Evolutionary conservation across 2,888 invertebrate genomes (phyloP), one percentile per base, ranked within the genome.

Genomic region (Tanytarsus gracilentus): DNA sequence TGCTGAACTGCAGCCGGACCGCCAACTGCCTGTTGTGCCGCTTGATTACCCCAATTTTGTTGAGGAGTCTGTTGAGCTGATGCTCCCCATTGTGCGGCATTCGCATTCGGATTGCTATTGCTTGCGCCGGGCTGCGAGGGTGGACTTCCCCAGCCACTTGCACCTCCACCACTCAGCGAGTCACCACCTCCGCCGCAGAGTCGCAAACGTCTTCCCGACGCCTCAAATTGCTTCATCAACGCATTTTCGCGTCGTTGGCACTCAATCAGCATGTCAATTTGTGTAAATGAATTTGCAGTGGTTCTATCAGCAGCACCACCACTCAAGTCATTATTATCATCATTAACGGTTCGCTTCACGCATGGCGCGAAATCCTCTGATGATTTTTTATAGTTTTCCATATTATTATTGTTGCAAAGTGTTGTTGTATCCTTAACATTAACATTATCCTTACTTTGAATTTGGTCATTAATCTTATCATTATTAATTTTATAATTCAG

Each of bases 161-260:
- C 83, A 65, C 77, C n/a, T n/a, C n/a, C n/a, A 78, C 82, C 83
- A 71, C 85, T 88, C 68, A 88, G 79, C 48, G 88, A 86, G 74
- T 84, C 87, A 73, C 89, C 89, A 62, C 88, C 88, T 55, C 89
- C 89, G 61, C 88, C 88, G 63, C 81, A 77, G 63, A 89, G 78
- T 64, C 85, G 79, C 67, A 86, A 73, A 48, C 75, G 76, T 49
- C 83, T 82, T 83, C 83, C 84, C 64, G 72, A 72, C 68, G 76
- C 73, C 63, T 72, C 68, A 63, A 62, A 26, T 21, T 49, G 62
- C 62, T 74, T 63, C 72, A 65, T 61, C 56, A 62, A 36, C 51
- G 60, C 49, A 44, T 26, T 61, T 18, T 60, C 62, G 52, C 61
- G 62, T 26, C 39, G 40, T 39, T 60, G 59, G 30, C 59, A 50